Evolutionary conservation across 2,797 vertebrate species (phyloP), one percentile per base, ranked within the genome.

Genomic region (Trichosurus vulpecula): DNA sequence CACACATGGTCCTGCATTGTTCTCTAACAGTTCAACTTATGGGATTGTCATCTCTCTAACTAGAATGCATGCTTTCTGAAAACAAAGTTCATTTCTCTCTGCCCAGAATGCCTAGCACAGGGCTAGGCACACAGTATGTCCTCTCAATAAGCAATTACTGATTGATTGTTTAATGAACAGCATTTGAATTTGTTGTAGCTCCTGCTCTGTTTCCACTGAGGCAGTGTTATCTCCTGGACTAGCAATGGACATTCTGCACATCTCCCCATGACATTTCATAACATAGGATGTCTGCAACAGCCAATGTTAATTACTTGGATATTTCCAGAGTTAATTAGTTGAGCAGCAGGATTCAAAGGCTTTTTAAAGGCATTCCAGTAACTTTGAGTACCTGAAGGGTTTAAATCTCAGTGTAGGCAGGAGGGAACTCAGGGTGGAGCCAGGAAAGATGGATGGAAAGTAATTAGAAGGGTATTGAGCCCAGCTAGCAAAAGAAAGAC

Each of bases 271-370:
- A 31, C 93, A 92, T 56, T 27, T 90, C 19, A 90, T 95, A 54
- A 54, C 6, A 52, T 74, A 19, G 31, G 55, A 29, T 93, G 53
- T 93, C 96, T 93, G 30, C 52, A 90, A 96, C 94, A 52, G 5
- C 41, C 57, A 94, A 14, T 0, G 54, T 52, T 96, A 94, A 54
- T 56, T 52, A 92, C 29, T 92, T 94, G 57, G 3, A 93, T 89
- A 93, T 16, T 13, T 90, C 1, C 89, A 90, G 54, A 95, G 47
- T 61, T 52, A 53, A 66, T 92, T 87, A 66, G 22, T 93, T 16
- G 94, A 95, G 54, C 6, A 52, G 19, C 3, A 81, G 61, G 3
- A 3, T 54, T 93, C 87, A 92, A 13, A 92, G 22, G 0, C 58
- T 54, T 92, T 95, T 52, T 12, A 92, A 47, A 92, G 92, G 19